Conservation (phyloP, 2,888 invertebrate species). For the Lamellibrachia satsuma region DNA sequence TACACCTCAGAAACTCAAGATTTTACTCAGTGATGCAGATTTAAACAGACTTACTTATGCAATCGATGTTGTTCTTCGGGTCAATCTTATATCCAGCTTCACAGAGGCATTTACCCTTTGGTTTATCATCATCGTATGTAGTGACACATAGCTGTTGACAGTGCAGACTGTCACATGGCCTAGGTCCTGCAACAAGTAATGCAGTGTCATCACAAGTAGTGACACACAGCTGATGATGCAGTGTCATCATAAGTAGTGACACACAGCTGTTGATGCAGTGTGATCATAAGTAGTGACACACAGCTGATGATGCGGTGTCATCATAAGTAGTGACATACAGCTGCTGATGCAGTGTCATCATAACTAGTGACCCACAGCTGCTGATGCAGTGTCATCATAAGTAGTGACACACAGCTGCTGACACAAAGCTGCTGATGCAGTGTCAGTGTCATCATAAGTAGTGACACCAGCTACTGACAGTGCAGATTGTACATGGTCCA, state of each 20-base stretch:
- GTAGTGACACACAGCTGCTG: constrained; percentile 79
- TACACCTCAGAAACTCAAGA: no score
- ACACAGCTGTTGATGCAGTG: constrained; percentile 27
- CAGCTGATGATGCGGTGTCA: constrained; percentile 74
- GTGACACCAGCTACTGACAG: constrained; percentile 81
- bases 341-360: constrained; percentile 58
- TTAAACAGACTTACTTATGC: constrained; percentile 69
- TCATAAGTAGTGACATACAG: constrained; percentile 72
- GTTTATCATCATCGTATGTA: constrained; percentile 41
- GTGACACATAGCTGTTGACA: constrained; percentile 83
- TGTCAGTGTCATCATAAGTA: constrained; percentile 26
- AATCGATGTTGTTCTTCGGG: constrained; percentile 70
- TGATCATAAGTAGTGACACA: constrained; percentile 72
- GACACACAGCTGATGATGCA: constrained; percentile 79
- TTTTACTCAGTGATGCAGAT: background rate
- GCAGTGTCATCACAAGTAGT: constrained; percentile 60
- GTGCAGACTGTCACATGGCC: constrained; percentile 20
- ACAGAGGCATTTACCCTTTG: constrained; percentile 76
- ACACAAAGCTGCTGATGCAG: background rate
- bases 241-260: constrained; percentile 44
- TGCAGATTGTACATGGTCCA: constrained; percentile 18
- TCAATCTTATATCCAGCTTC: constrained; percentile 75
- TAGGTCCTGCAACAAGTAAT: background rate
- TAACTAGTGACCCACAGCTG: constrained; percentile 74
- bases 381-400: constrained; percentile 47